Percentiles rank a stretch among this genome's conserved stretches.
These are phyloP conservation scores for Stenichneumon culpator DNA, from an alignment of 2,888 invertebrate species.

Conservation along the genomic window DNA sequence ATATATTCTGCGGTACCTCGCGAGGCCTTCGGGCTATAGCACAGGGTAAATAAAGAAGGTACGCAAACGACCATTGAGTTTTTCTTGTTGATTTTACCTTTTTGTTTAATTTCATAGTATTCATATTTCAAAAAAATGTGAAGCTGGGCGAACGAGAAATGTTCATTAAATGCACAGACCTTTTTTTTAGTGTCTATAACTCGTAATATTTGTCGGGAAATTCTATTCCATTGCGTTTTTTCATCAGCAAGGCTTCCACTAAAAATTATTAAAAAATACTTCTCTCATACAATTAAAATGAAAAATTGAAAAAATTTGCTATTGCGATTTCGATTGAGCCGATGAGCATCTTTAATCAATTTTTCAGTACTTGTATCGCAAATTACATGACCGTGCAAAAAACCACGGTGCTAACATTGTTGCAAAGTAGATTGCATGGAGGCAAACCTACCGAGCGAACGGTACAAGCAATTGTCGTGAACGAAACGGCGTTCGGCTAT, in stretches of 20 bases:
- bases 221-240: neutral
- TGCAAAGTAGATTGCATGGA: slow-evolving; percentile 24
- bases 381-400: neutral
- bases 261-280: neutral
- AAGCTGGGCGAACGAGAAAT: neutral
- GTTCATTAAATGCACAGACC: too few species aligned
- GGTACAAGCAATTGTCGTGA: neutral
- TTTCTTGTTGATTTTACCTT: too few species aligned
- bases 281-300: too few species aligned
- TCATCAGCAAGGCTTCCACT: neutral
- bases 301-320: neutral
- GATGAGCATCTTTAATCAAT: too few species aligned
- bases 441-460: neutral
- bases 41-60: too few species aligned
- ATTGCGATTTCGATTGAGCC: neutral
- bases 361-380: too few species aligned
- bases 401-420: neutral
- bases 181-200: too few species aligned
- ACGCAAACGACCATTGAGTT: neutral
- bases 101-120: neutral
- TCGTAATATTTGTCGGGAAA: neutral
- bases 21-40: too few species aligned
- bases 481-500: slow-evolving; percentile 6
- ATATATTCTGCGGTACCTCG: too few species aligned
- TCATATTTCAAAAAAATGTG: too few species aligned